Evolutionary conservation across 1,140 invertebrate species (phyloP), one percentile per base, ranked within the genome.

Genomic region (Teleogryllus occipitalis): DNA sequence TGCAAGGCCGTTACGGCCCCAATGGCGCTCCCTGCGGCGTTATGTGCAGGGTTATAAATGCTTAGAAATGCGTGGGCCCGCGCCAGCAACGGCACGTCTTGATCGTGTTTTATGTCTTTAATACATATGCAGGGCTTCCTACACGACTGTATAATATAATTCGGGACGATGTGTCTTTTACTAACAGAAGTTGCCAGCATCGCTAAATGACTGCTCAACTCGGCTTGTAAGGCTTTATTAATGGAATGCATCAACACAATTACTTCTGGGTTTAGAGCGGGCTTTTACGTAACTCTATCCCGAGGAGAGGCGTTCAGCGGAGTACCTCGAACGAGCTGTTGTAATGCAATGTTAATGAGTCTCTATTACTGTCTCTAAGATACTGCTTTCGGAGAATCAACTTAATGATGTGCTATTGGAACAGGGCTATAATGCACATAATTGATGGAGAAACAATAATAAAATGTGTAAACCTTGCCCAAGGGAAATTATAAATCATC

Each of bases 121-220:
- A 65, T 65, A 65, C 54, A 65, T 65, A 65, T 65, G 54, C 54
- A 65, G 54, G 54, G 54, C 54, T 65, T 65, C 54, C 54, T 65
- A 65, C 54, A 65, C 54, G 54, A 65, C 54, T 65, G 54, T 10
- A 65, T 65, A 65, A 65, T 65, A 65, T 65, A 65, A 65, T 65
- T 65, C 54, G 18, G 54, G 10, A 65, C 54, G 54, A 65, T 65
- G 54, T 65, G 54, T 65, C 54, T 65, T 65, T 65, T 65, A 65
- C 54, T 65, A 65, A 65, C 54, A 65, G 54, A 65, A 65, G 54
- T 65, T 65, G 54, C 54, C 54, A 65, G 18, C 54, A 65, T 1
- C 54, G 18, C 10, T 65, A 65, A 65, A 65, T 65, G 18, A 65
- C 18, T 65, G 27, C 18, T 65, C 54, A 65, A 65, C 10, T 65